A percentile compares a stretch with the other conserved stretches of the same genome.
Evolutionary conservation across 2,888 invertebrate genomes (phyloP).

Genomic region (Ceraclea dissimilis): DNA sequence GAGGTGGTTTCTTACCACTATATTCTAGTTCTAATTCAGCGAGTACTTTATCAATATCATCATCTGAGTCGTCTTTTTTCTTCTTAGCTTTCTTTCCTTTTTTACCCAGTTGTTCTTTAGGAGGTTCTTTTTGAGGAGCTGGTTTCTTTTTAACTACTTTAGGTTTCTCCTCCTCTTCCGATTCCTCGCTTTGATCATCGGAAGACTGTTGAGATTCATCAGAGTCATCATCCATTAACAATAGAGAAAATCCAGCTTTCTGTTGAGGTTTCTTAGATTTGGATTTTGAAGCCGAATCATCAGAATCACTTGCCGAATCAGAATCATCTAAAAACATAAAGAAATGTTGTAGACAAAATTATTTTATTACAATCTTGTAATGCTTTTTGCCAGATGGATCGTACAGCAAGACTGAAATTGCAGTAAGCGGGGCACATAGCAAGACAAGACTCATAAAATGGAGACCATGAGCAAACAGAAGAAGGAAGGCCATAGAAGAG

Average conservation of each 20-base stretch:
- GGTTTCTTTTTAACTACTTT: slow-evolving; percentile 39
- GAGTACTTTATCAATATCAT: slow-evolving; percentile 75
- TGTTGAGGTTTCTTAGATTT: slow-evolving; percentile 37
- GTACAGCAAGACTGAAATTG: too few relatives aligned
- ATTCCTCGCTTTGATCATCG: slow-evolving; percentile 30
- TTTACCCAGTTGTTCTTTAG: slow-evolving; percentile 46
- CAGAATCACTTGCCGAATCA: slow-evolving; percentile 40
- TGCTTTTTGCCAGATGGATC: too few relatives aligned
- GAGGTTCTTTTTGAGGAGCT: slow-evolving; percentile 37
- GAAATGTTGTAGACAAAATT: too few relatives aligned
- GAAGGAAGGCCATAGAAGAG: too few relatives aligned
- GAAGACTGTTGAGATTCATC: slow-evolving; percentile 35
- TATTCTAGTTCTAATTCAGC: slow-evolving; percentile 80
- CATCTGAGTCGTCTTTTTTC: slow-evolving; percentile 70
- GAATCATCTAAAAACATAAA: slow-evolving; percentile 27
- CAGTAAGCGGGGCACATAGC: too few relatives aligned
- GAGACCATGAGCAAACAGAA: too few relatives aligned
- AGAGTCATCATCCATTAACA: slow-evolving; percentile 59
- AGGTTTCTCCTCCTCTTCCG: slow-evolving; percentile 35
- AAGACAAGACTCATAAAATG: too few relatives aligned
- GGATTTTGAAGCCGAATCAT: slow-evolving; percentile 39
- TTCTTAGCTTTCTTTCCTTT: slow-evolving; percentile 66
- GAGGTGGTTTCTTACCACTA: slow-evolving; percentile 40
- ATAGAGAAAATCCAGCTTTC: slow-evolving; percentile 58
- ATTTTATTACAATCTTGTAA: background rate